A percentile compares a stretch with the other conserved stretches of the same genome.
phyloP scores from a whole-genome alignment of 2,113 vertebrate genomes.

The Calyptommatus sinebrachiatus region DNA sequence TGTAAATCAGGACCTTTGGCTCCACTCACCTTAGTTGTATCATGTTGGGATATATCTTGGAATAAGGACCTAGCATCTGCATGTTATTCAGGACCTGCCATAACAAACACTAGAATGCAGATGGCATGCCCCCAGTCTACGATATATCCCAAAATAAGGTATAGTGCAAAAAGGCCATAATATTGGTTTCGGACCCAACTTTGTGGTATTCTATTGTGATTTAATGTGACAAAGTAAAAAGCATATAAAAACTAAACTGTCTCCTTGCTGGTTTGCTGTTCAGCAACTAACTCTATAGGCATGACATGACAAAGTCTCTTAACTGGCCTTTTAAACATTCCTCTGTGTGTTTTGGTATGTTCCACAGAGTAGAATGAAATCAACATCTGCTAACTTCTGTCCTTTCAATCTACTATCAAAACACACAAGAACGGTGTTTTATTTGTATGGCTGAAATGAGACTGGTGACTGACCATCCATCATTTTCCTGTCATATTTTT shows the following conservation, averaged over 20 bases:
- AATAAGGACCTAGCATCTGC: no score
- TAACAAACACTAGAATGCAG: no score
- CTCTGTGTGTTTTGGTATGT: constrained; percentile 71
- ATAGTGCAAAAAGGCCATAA: constrained; percentile 45
- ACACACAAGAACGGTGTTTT: constrained; percentile 82
- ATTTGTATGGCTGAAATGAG: constrained; percentile 83
- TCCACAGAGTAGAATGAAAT: constrained; percentile 68
- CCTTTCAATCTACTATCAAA: constrained; percentile 77
- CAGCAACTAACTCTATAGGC: constrained; percentile 37
- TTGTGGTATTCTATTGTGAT: constrained; percentile 13
- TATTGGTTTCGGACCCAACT: constrained; percentile 29
- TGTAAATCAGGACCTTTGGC: no score
- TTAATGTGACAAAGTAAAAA: constrained; percentile 44
- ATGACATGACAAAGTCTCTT: constrained; percentile 28
- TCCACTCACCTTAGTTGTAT: no score
- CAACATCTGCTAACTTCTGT: constrained; percentile 83
- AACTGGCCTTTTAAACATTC: constrained; percentile 41
- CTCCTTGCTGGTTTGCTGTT: constrained; percentile 51
- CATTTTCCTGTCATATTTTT: constrained; percentile 84
- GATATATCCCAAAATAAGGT: no score
- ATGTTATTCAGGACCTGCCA: no score
- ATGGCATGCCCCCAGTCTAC: no score
- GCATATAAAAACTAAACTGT: constrained; percentile 46
- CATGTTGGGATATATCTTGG: no score
- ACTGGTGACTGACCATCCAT: constrained; percentile 85